Conservation (phyloP, 1,140 invertebrate genomes). For the Archegozetes longisetosus region DNA sequence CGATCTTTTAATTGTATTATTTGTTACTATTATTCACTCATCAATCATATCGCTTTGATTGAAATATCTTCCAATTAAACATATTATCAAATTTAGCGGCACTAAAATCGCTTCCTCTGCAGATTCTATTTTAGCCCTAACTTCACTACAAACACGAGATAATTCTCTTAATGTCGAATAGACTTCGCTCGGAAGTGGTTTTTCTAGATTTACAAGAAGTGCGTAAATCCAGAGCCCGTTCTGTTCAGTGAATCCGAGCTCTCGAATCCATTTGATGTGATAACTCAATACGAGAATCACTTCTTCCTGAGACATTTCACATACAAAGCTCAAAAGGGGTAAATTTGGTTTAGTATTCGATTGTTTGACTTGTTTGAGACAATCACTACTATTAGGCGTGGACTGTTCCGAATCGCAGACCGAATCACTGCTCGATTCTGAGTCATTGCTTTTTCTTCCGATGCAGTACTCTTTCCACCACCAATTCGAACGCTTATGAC, state of each 20-base stretch:
- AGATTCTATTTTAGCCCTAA: neutral
- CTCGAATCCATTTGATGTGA: conserved; percentile 4
- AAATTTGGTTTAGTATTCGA: neutral
- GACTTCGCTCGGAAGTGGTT: conserved; percentile 1
- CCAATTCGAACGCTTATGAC: neutral
- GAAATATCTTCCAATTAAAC: neutral
- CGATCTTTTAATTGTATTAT: neutral
- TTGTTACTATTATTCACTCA: neutral
- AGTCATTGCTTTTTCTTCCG: neutral
- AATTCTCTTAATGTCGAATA: conserved; percentile 1
- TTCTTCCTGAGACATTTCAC: neutral
- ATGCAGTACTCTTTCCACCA: conserved; percentile 13
- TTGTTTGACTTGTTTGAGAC: neutral
- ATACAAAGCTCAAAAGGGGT: neutral
- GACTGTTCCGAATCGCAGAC: neutral
- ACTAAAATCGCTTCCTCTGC: neutral
- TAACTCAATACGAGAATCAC: conserved; percentile 1
- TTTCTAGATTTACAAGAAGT: conserved; percentile 5
- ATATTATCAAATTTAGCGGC: neutral
- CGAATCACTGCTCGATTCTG: neutral
- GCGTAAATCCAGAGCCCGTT: conserved; percentile 12
- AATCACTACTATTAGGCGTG: neutral
- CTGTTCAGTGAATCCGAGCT: neutral
- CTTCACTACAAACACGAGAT: conserved; percentile 1
- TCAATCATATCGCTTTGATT: neutral